Evolutionary conservation across 2,888 invertebrate species (phyloP).

Genomic region (Caenorhabditis becei): DNA sequence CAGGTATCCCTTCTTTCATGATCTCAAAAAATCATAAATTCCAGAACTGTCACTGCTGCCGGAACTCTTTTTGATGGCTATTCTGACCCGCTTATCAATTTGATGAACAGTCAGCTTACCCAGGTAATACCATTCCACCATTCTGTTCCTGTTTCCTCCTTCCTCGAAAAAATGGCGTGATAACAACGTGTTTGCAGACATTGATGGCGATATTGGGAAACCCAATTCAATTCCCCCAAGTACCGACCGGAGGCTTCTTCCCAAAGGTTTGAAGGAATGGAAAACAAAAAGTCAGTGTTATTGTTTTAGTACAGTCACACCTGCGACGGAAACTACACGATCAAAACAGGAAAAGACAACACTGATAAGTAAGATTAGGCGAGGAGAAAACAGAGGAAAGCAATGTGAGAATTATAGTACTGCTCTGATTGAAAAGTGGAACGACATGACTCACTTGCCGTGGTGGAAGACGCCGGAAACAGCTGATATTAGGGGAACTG

Average conservation of each 20-base stretch:
- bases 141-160: constrained; percentile 29
- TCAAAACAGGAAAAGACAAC: constrained; percentile 72
- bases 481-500: constrained; percentile 56
- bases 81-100: constrained; percentile 65
- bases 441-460: constrained; percentile 51
- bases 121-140: constrained; percentile 36
- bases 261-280: constrained; percentile 49
- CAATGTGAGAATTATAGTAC: constrained; percentile 39
- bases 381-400: not conserved
- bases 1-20: constrained; percentile 24
- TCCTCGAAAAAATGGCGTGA: constrained; percentile 23
- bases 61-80: constrained; percentile 68
- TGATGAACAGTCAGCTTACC: constrained; percentile 64
- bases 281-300: not conserved
- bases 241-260: constrained; percentile 69
- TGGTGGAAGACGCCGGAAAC: constrained; percentile 63
- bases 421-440: constrained; percentile 66
- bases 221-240: constrained; percentile 57
- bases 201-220: constrained; percentile 55
- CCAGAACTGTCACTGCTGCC: constrained; percentile 63
- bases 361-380: constrained; percentile 53
- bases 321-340: constrained; percentile 69
- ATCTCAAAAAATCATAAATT: not conserved
- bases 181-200: constrained; percentile 45
- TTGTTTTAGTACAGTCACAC: constrained; percentile 72